These are phyloP conservation scores for Drosophila repleta DNA, from an alignment of 1,140 invertebrate species.

Conservation along the genomic window DNA sequence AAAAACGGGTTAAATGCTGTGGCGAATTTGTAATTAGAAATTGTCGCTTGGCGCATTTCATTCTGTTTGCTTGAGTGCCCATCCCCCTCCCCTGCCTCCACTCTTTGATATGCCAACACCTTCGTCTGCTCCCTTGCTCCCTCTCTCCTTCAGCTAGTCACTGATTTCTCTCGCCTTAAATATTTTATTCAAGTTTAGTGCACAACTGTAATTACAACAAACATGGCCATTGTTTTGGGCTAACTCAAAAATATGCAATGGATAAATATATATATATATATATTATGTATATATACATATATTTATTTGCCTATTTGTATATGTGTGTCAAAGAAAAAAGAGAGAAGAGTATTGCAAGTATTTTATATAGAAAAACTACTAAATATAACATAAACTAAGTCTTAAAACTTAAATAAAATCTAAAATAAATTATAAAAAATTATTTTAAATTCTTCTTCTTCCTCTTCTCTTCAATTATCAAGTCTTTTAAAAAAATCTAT, in stretches of 20 bases:
- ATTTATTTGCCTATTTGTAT: no score
- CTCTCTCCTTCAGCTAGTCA: conserved; percentile 18
- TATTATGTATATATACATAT: no score
- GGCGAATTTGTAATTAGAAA: conserved; percentile 83
- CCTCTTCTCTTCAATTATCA: no score
- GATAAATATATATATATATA: neutral
- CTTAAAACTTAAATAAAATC: no score
- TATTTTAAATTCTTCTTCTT: no score
- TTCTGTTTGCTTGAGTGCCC: conserved; percentile 67
- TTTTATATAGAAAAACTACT: no score
- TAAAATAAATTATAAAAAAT: no score
- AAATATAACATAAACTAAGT: no score
- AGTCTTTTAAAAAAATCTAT: no score
- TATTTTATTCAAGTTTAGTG: conserved; percentile 68
- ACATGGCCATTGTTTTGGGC: neutral
- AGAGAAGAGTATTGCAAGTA: no score
- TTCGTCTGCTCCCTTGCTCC: no score
- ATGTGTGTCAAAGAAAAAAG: no score
- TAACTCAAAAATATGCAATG: neutral
- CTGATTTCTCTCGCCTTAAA: conserved; percentile 59
- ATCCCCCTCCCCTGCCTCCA: neutral
- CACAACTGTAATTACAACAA: conserved; percentile 32
- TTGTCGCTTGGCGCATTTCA: conserved; percentile 78
- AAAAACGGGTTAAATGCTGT: conserved; percentile 82
- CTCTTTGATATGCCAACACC: neutral